Evolutionary conservation across 2,797 vertebrate genomes (phyloP).

Genomic region (Rallus crepitans): DNA sequence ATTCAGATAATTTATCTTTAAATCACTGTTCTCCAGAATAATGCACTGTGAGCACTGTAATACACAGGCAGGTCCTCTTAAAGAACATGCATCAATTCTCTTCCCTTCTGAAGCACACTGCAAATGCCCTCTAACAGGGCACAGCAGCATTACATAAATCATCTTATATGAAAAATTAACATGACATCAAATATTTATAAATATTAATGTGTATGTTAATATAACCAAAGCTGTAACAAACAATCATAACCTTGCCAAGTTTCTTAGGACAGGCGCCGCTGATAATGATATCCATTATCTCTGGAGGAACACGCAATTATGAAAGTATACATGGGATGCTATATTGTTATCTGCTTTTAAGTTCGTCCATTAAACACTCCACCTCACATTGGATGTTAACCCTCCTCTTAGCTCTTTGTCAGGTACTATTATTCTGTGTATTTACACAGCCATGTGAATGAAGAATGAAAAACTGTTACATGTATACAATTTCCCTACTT

Average conservation of each 20-base stretch:
- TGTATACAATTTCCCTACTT: not conserved
- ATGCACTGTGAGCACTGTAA: constrained; percentile 73
- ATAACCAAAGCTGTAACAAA: constrained; percentile 87
- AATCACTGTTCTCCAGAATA: constrained; percentile 77
- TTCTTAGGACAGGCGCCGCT: constrained; percentile 83
- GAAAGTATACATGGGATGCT: constrained; percentile 77
- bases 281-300: constrained; percentile 89
- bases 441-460: not conserved
- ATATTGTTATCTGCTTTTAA: constrained; percentile 79
- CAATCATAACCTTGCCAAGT: constrained; percentile 87
- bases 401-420: constrained; percentile 37
- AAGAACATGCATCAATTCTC: constrained; percentile 78
- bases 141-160: constrained; percentile 83
- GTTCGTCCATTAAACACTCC: constrained; percentile 77
- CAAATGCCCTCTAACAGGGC: constrained; percentile 84
- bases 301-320: constrained; percentile 80
- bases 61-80: constrained; percentile 74
- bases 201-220: constrained; percentile 90
- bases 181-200: constrained; percentile 89
- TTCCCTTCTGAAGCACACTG: constrained; percentile 73
- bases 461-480: constrained; percentile 1
- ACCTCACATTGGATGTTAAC: constrained; percentile 71
- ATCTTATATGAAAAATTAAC: constrained; percentile 89
- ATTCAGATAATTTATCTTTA: constrained; percentile 81
- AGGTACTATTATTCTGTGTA: constrained; percentile 48